A percentile compares a stretch with the other conserved stretches of the same genome.
These are phyloP conservation scores for Anoplophora glabripennis DNA, from an alignment of 1,140 invertebrate genomes.

Conservation along the genomic window DNA sequence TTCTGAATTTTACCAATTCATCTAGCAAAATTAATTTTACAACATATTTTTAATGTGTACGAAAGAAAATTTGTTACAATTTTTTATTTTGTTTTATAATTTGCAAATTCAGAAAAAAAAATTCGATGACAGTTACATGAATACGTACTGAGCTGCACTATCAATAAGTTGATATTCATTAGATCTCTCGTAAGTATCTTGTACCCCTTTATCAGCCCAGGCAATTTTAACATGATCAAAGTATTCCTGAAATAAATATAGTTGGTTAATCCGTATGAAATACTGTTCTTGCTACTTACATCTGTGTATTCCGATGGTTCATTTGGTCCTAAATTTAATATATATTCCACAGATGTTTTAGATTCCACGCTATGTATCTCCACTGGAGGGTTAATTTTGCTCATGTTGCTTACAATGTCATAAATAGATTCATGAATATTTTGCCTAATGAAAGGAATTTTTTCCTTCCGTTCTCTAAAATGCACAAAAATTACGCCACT, in stretches of 20 bases:
- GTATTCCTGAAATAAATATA: constrained; percentile 70
- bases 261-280: no score
- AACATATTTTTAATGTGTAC: no score
- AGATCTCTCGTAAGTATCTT: constrained; percentile 66
- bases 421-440: constrained; percentile 69
- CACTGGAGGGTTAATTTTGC: constrained; percentile 49
- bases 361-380: constrained; percentile 52
- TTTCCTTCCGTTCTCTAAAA: constrained; percentile 62
- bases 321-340: constrained; percentile 53
- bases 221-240: constrained; percentile 61
- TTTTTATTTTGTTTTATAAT: no score
- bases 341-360: constrained; percentile 54
- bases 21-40: no score
- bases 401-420: constrained; percentile 60
- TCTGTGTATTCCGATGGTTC: constrained; percentile 55
- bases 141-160: constrained; percentile 74
- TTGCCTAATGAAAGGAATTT: constrained; percentile 59
- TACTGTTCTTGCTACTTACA: constrained; percentile 45
- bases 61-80: constrained; percentile 25
- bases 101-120: no score
- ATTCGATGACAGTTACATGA: not conserved
- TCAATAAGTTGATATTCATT: constrained; percentile 80
- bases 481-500: not conserved
- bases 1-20: no score
- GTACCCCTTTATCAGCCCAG: constrained; percentile 66